Conservation (phyloP, 2,113 vertebrate genomes). For the Calidris pygmaea region DNA sequence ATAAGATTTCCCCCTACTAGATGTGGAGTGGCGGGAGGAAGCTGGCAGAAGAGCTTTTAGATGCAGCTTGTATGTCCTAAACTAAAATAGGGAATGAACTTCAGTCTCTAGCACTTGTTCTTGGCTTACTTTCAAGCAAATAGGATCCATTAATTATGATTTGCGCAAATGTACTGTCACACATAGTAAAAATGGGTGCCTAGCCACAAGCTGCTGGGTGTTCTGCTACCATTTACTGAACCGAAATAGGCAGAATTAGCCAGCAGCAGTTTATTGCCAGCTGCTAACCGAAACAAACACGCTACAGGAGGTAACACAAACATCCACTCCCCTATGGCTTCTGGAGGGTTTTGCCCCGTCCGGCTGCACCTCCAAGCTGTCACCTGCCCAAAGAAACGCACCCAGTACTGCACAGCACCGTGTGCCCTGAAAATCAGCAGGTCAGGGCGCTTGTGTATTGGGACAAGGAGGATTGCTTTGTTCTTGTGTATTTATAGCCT, state of each 20-base stretch:
- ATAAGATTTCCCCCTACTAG: background rate
- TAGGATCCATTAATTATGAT: background rate
- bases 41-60: background rate
- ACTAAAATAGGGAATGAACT: background rate
- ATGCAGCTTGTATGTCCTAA: background rate
- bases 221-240: background rate
- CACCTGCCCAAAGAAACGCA: background rate
- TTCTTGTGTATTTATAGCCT: background rate
- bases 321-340: background rate
- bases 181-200: background rate
- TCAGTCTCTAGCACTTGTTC: background rate
- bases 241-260: background rate
- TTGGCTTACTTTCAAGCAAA: background rate
- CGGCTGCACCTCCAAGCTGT: background rate
- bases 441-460: background rate
- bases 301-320: background rate
- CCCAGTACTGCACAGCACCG: fast-evolving
- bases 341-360: background rate
- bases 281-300: background rate
- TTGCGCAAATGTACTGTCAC: background rate
- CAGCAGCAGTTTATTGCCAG: background rate
- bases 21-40: background rate
- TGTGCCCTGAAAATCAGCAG: background rate
- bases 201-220: background rate
- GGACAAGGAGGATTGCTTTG: background rate